Base-by-base conservation (phyloP, 2,888 invertebrate genomes). In the Caenorhabditis angaria region DNA sequence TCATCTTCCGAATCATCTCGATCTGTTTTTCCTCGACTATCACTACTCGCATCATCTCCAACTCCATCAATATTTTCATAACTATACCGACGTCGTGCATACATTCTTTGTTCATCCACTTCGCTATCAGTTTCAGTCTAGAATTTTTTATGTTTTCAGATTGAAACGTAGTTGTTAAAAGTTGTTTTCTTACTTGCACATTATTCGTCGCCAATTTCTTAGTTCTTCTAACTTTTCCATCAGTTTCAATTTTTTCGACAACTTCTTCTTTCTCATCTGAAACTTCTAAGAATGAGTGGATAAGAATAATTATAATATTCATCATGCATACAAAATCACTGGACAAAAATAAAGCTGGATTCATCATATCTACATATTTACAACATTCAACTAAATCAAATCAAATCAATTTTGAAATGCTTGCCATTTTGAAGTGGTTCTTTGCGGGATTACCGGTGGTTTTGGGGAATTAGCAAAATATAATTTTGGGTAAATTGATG, bases 21-120 rank as follows among this genome's bases (percentile, higher is more conserved):
- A 60, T 79, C 79, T 0, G 79, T 79, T 28, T 70, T 69, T 28
- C 76, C 80, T n/a, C 76, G 28, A 41, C 72, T 72, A 50, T 78
- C 78, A 59, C 78, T 82, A 55, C 78, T 80, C 5, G 80, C 82
- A 56, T 82, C 82, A 51, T 82, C 82, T 14, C 82, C 82, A 14
- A 82, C 78, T 47, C 82, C 80, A 51, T 78, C 80, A n/a, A 80
- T 78, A 58, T 80, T 76, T 54, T 80, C 80, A 51, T 80, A 80
- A 28, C 72, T 72, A 62, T 70, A 78, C 14, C 77, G 55, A 12
- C 78, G 65, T 14, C 80, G 57, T 24, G 76, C 75, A 25, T 64
- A 68, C 77, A 77, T 77, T 57, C 80, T 59, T 47, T 79, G 80
- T 53, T 80, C 80, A 27, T 80, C 80, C 12, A 76, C 54, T 59